Evolutionary conservation across 1,140 invertebrate genomes (phyloP).

Genomic region (Tetramorium alpestre): DNA sequence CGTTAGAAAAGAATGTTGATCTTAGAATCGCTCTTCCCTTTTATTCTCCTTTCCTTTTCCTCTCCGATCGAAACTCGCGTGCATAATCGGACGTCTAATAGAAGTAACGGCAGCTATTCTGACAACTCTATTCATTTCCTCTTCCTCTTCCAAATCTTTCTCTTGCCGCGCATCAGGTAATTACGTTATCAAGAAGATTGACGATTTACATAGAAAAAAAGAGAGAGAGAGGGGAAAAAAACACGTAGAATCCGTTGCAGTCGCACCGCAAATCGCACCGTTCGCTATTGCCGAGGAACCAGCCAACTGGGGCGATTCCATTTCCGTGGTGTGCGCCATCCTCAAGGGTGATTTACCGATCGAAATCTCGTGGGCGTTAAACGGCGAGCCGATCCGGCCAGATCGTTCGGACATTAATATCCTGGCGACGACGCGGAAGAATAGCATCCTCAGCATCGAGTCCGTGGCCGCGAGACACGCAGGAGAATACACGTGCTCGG

Average conservation of each 20-base stretch:
- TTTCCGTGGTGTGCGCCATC: conserved; percentile 87
- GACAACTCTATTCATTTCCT: neutral
- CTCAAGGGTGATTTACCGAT: conserved; percentile 89
- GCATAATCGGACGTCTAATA: neutral
- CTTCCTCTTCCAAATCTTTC: conserved; percentile 20
- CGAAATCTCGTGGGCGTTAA: conserved; percentile 85
- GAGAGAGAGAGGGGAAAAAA: neutral
- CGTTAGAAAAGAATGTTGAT: conserved; percentile 4
- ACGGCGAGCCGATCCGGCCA: conserved; percentile 78
- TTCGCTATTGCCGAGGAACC: conserved; percentile 85
- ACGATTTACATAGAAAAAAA: neutral
- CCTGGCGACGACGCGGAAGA: conserved; percentile 83
- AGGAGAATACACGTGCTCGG: conserved; percentile 89
- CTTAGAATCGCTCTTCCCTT: conserved; percentile 9
- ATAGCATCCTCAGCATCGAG: conserved; percentile 90
- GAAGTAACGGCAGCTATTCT: neutral
- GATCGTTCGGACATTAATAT: conserved; percentile 80
- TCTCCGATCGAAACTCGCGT: neutral
- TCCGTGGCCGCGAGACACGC: conserved; percentile 89
- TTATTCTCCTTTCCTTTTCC: neutral
- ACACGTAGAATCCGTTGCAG: conserved; percentile 77
- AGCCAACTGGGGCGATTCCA: conserved; percentile 86
- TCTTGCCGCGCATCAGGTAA: neutral
- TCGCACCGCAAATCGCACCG: conserved; percentile 85
- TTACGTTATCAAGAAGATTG: neutral